phyloP scores from a whole-genome alignment of 2,888 invertebrate genomes.

The Leucania comma region DNA sequence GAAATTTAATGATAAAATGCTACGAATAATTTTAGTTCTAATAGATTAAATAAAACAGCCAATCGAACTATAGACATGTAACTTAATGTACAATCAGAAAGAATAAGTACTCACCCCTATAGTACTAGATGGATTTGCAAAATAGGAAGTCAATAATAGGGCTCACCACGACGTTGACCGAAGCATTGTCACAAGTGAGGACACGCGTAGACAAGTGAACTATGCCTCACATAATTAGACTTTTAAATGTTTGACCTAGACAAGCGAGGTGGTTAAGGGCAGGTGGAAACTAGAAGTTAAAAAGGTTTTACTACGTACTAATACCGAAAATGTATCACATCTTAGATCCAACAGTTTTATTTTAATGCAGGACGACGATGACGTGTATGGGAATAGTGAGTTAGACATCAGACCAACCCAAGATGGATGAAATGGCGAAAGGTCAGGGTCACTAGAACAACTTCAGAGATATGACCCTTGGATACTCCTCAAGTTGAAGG shows the following conservation, averaged over 20 bases:
- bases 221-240: conserved; percentile 22
- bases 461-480: too few relatives aligned
- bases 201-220: conserved; percentile 23
- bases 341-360: background rate
- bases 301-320: background rate
- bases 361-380: too few relatives aligned
- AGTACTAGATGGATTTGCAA: background rate
- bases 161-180: background rate
- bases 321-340: background rate
- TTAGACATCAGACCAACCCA: too few relatives aligned
- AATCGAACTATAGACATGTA: too few relatives aligned
- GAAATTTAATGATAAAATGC: background rate
- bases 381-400: too few relatives aligned
- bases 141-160: background rate
- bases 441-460: too few relatives aligned
- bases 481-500: too few relatives aligned
- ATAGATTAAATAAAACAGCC: background rate
- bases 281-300: background rate
- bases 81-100: background rate
- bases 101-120: conserved; percentile 28
- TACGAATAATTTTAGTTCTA: background rate
- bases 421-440: too few relatives aligned
- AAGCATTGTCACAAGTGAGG: conserved; percentile 21
- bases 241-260: conserved; percentile 45
- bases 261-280: conserved; percentile 29